A percentile compares a stretch with the other conserved stretches of the same genome.
Evolutionary conservation across 1,140 invertebrate species (phyloP).

Genomic region (Tachypleus tridentatus): DNA sequence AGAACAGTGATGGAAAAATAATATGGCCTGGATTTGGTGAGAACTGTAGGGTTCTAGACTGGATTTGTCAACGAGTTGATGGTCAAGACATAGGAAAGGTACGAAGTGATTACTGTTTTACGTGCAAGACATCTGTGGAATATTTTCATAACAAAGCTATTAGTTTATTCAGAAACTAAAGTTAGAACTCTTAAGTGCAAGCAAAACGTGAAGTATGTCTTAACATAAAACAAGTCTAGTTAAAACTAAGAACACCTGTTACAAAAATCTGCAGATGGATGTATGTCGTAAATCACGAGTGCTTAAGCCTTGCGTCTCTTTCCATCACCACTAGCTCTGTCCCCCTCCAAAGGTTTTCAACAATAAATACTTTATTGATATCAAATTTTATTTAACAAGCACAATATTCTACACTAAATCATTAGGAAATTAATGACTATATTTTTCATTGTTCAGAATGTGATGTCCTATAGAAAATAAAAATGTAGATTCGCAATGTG

Average conservation of each 20-base stretch:
- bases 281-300: too few relatives aligned
- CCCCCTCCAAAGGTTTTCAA: too few relatives aligned
- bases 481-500: too few relatives aligned
- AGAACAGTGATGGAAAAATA: constrained; percentile 63
- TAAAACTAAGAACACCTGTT: not conserved
- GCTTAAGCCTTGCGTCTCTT: too few relatives aligned
- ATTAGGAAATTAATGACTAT: too few relatives aligned
- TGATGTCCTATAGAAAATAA: too few relatives aligned
- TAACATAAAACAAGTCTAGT: not conserved
- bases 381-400: too few relatives aligned
- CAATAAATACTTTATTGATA: too few relatives aligned
- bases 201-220: too few relatives aligned
- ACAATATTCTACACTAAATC: too few relatives aligned
- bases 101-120: not conserved
- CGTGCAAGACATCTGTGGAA: constrained; percentile 2
- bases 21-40: constrained; percentile 98
- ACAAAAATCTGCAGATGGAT: not conserved
- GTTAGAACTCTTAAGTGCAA: not conserved
- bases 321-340: too few relatives aligned
- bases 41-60: constrained; percentile 87
- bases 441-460: too few relatives aligned
- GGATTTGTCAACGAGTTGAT: constrained; percentile 75
- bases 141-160: not conserved
- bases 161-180: not conserved
- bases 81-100: constrained; percentile 47